Conservation (phyloP, 2,797 vertebrate species). For the Mycteria americana region DNA sequence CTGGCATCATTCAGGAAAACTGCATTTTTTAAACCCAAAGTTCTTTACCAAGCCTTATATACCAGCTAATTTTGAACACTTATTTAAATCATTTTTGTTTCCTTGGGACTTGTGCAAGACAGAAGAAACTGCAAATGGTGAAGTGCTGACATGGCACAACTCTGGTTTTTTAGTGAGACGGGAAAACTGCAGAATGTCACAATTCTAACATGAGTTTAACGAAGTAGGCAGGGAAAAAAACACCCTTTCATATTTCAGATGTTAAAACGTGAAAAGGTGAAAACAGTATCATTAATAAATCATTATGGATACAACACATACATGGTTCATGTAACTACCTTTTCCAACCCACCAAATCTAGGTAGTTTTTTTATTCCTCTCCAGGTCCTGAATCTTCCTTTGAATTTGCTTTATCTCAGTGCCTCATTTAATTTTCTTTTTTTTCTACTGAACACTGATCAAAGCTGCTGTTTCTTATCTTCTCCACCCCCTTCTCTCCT, state of each 20-base stretch:
- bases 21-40: background rate
- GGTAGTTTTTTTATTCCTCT: background rate
- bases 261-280: background rate
- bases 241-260: background rate
- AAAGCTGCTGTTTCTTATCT: background rate
- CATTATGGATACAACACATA: background rate
- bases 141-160: background rate
- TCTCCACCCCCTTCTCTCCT: background rate
- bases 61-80: background rate
- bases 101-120: background rate
- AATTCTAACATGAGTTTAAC: background rate
- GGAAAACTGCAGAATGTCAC: background rate
- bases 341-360: background rate
- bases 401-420: background rate
- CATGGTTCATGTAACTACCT: background rate
- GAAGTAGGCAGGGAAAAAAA: background rate
- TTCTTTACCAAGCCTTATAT: background rate
- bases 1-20: background rate
- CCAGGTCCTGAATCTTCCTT: background rate
- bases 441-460: background rate
- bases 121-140: background rate
- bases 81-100: background rate
- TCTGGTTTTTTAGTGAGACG: background rate
- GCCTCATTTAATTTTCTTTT: background rate
- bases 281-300: background rate